These are phyloP conservation scores for Okapia johnstoni DNA, from an alignment of 2,113 vertebrate genomes.

Conservation along the genomic window DNA sequence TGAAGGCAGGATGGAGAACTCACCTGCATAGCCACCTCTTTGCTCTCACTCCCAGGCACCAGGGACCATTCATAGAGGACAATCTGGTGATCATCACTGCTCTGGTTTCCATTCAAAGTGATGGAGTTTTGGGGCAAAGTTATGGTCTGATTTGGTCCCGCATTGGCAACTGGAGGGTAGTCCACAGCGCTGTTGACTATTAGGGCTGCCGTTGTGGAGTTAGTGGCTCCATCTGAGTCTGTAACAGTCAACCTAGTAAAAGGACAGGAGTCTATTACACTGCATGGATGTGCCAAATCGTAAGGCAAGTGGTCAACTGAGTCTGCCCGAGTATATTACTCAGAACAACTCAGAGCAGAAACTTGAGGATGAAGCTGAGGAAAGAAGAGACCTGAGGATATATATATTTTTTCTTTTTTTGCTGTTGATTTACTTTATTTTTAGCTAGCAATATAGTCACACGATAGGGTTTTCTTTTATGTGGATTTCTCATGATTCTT, in stretches of 20 bases:
- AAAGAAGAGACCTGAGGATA: background rate
- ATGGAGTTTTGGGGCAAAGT: constrained; percentile 81
- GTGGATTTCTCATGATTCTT: background rate
- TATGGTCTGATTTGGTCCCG: constrained; percentile 82
- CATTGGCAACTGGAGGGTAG: constrained; percentile 76
- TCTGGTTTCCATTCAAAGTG: constrained; percentile 84
- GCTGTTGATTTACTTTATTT: background rate
- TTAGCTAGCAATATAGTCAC: background rate
- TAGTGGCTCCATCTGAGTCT: constrained; percentile 82
- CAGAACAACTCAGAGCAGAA: background rate
- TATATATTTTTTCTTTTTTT: background rate
- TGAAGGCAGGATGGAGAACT: background rate
- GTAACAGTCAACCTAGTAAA: constrained; percentile 82
- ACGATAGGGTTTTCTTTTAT: background rate
- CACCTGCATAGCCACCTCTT: constrained; percentile 82
- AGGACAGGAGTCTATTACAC: background rate
- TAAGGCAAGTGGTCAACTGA: background rate
- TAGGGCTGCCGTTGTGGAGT: constrained; percentile 80
- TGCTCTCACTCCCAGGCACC: constrained; percentile 79
- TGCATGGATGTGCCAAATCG: too few species aligned
- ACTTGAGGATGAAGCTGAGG: background rate
- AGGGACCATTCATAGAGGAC: constrained; percentile 83
- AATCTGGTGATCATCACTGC: constrained; percentile 84
- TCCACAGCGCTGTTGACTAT: constrained; percentile 77
- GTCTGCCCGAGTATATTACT: background rate